phyloP scores from a whole-genome alignment of 2,888 invertebrate genomes.

The Drosophila sordidula region DNA sequence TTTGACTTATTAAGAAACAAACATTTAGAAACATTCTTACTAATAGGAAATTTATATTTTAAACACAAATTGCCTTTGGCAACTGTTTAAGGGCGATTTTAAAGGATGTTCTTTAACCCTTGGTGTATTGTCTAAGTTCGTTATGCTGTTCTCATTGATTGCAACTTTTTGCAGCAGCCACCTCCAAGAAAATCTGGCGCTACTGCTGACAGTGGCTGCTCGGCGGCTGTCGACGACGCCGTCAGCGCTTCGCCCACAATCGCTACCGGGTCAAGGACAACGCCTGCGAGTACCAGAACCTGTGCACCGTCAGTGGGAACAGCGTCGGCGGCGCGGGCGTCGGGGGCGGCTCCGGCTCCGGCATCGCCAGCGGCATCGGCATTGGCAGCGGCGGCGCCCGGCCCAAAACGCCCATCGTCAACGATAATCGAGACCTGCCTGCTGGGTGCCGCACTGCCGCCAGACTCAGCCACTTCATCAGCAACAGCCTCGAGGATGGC shows the following conservation, averaged over 20 bases:
- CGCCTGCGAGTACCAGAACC: constrained; percentile 60
- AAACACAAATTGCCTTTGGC: too few relatives aligned
- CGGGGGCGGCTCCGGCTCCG: too few relatives aligned
- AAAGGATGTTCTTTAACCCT: too few relatives aligned
- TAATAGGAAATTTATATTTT: too few relatives aligned
- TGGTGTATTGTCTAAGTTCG: too few relatives aligned
- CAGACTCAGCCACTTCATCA: constrained; percentile 82
- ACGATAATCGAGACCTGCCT: constrained; percentile 85
- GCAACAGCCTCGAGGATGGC: constrained; percentile 83
- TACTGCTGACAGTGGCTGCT: constrained; percentile 86
- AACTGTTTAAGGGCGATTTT: too few relatives aligned
- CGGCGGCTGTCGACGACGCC: constrained; percentile 84
- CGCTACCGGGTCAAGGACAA: constrained; percentile 75
- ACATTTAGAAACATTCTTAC: too few relatives aligned
- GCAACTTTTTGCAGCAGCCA: constrained; percentile 52
- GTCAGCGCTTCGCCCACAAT: constrained; percentile 72
- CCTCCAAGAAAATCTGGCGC: constrained; percentile 83
- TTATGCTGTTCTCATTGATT: background rate
- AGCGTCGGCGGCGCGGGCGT: constrained; percentile 18
- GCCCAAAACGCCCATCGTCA: constrained; percentile 80
- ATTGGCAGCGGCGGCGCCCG: constrained; percentile 48
- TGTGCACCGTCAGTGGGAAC: constrained; percentile 40
- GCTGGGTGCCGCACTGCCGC: constrained; percentile 80
- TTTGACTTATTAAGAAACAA: too few relatives aligned
- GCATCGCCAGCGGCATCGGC: constrained; percentile 30